Evolutionary conservation across 2,113 vertebrate genomes (phyloP), one percentile per base, ranked within the genome.

Genomic region (Microtus ochrogaster): DNA sequence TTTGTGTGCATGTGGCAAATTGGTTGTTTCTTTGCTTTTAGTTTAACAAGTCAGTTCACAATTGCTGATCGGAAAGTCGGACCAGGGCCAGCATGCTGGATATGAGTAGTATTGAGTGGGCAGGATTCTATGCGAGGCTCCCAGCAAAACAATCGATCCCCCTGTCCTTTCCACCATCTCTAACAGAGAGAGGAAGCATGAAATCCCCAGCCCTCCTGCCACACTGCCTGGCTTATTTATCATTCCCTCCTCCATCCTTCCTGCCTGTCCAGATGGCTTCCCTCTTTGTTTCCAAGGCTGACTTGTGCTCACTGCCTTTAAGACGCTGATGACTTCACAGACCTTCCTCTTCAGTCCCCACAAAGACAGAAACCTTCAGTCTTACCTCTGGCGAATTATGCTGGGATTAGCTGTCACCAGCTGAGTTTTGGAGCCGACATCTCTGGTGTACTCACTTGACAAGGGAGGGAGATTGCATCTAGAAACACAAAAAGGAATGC

Each of bases 401-500:
- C 99, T 99, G 91, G 99, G 99, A 97, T 99, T 99, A 84, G 99
- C 99, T 17, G 99, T 99, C 93, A 99, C 99, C 97, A 99, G 97
- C 72, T 99, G 99, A 11, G 99, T 99, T 98, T 97, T 99, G 47
- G 96, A 99, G 84, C 99, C 99, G 49, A 99, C 99, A 0, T 99
- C 99, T n/a, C 98, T 98, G 91, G 98, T 99, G 92, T 99, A 99
- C 94, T 99, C 98, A 93, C 98, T 99, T 92, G 99, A 99, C 0
- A 99, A 98, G 1, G 99, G 99, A 68, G 99, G 99, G 39, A 99
- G 99, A 97, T 99, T 99, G 97, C 99, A 99, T 97, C 99, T 99
- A 97, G 52, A 97, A 81, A 97, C 36, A 97, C 1, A 98, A 91
- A 96, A 89, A 72, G 19, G 70, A 24, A 55, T 11, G 30, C 78